These are phyloP conservation scores for Vespertilio murinus DNA, from an alignment of 2,797 vertebrate species.

Conservation along the genomic window DNA sequence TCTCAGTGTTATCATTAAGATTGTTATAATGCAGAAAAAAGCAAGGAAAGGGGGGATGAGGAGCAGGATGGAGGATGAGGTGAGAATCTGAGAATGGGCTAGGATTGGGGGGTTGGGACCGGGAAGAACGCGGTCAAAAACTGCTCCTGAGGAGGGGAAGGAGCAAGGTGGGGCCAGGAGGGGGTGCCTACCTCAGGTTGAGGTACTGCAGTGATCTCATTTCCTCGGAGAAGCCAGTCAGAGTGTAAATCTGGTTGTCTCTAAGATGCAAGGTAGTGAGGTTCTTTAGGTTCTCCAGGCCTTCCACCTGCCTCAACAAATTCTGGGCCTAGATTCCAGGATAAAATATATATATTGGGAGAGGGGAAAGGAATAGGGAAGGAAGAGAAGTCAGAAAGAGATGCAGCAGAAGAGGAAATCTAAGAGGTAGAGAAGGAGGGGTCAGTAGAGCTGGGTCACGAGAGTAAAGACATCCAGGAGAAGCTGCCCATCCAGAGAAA, in stretches of 20 bases:
- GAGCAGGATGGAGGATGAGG: not conserved
- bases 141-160: not conserved
- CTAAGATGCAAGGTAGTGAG: constrained; percentile 92
- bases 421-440: not conserved
- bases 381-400: not conserved
- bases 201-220: constrained; percentile 94
- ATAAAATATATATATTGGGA: not conserved
- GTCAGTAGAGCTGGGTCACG: not conserved
- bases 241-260: constrained; percentile 90
- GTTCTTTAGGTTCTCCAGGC: constrained; percentile 86
- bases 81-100: not conserved
- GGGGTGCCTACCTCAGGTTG: constrained; percentile 88
- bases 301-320: constrained; percentile 87
- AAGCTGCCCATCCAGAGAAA: not conserved
- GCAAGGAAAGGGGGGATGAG: not conserved
- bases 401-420: not conserved
- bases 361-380: not conserved
- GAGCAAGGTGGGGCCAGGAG: not conserved
- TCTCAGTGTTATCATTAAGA: not conserved
- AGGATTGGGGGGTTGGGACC: not conserved
- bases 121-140: not conserved
- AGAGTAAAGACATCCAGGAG: constrained; percentile 9
- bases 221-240: constrained; percentile 89
- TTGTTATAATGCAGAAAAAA: not conserved
- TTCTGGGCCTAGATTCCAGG: constrained; percentile 89